Evolutionary conservation across 2,797 vertebrate genomes (phyloP).

Genomic region (Spinus olivaceus): DNA sequence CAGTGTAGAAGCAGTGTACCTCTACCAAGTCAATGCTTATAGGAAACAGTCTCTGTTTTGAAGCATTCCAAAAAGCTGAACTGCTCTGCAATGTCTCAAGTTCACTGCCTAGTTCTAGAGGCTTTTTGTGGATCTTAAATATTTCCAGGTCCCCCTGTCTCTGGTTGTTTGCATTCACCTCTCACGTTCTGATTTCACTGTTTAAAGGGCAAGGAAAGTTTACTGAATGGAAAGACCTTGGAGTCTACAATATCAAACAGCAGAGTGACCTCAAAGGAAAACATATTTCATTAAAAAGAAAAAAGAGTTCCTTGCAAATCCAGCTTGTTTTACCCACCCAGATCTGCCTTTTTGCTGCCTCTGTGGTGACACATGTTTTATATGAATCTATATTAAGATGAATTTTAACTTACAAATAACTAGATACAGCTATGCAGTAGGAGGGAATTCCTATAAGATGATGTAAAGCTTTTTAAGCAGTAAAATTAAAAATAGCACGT

Average conservation of each 20-base stretch:
- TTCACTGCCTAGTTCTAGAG: not conserved
- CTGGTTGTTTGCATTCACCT: slow-evolving; percentile 24
- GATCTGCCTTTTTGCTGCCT: slow-evolving; percentile 62
- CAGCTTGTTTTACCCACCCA: slow-evolving; percentile 61
- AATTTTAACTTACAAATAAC: slow-evolving; percentile 97
- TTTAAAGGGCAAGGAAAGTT: slow-evolving; percentile 64
- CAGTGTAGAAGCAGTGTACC: not conserved
- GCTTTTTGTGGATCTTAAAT: slow-evolving; percentile 4
- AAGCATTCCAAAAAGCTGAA: not conserved
- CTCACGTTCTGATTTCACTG: slow-evolving; percentile 45
- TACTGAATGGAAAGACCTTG: slow-evolving; percentile 57
- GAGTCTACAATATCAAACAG: slow-evolving; percentile 65
- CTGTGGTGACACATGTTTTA: slow-evolving; percentile 89
- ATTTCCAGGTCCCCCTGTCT: slow-evolving; percentile 14
- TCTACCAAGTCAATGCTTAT: not conserved
- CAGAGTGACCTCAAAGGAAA: slow-evolving; percentile 58
- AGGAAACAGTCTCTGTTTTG: not conserved
- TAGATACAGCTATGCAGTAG: slow-evolving; percentile 86
- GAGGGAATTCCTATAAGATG: slow-evolving; percentile 85
- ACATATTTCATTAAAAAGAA: slow-evolving; percentile 66
- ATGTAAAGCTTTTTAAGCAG: slow-evolving; percentile 79
- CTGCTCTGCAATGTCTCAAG: not conserved
- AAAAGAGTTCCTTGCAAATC: slow-evolving; percentile 63
- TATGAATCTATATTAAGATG: slow-evolving; percentile 94
- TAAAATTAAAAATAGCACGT: slow-evolving; percentile 83